phyloP scores from a whole-genome alignment of 2,797 vertebrate genomes.

The Oryzias sinensis region DNA sequence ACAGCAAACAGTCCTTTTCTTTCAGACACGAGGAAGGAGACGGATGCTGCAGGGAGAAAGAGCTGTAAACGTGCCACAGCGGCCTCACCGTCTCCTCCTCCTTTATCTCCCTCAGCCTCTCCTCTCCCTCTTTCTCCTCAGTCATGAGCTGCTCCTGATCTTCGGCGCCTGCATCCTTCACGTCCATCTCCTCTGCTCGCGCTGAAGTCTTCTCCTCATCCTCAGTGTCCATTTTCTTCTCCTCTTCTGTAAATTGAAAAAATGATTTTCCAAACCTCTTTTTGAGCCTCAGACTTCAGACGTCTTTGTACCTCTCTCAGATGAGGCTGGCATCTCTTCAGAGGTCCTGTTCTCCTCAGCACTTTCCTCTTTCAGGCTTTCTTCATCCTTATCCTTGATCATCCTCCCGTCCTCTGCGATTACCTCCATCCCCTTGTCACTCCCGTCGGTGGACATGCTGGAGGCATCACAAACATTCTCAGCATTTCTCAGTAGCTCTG shows the following conservation, averaged over 20 bases:
- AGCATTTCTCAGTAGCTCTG: neutral
- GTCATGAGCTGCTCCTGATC: neutral
- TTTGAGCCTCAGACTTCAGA: no score
- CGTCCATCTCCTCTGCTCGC: neutral
- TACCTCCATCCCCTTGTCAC: constrained; percentile 75
- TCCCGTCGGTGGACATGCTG: constrained; percentile 51
- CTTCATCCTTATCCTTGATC: constrained; percentile 31
- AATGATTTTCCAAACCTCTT: neutral
- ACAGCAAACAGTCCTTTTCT: no score
- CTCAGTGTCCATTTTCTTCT: neutral
- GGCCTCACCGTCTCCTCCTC: neutral
- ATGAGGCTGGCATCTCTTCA: constrained; percentile 5
- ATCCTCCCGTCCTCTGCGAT: constrained; percentile 70
- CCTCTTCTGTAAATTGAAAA: constrained; percentile 7
- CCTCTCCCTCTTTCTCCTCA: neutral
- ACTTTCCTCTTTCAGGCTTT: constrained; percentile 15
- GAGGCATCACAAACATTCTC: neutral
- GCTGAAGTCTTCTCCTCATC: neutral
- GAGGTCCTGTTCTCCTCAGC: neutral
- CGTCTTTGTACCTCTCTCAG: constrained; percentile 14
- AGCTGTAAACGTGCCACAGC: neutral
- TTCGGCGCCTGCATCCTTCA: neutral
- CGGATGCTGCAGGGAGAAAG: no score
- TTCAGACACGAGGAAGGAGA: no score
- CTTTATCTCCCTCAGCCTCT: neutral